These are phyloP conservation scores for Agrotis segetum DNA, from an alignment of 2,888 invertebrate genomes.

Conservation along the genomic window DNA sequence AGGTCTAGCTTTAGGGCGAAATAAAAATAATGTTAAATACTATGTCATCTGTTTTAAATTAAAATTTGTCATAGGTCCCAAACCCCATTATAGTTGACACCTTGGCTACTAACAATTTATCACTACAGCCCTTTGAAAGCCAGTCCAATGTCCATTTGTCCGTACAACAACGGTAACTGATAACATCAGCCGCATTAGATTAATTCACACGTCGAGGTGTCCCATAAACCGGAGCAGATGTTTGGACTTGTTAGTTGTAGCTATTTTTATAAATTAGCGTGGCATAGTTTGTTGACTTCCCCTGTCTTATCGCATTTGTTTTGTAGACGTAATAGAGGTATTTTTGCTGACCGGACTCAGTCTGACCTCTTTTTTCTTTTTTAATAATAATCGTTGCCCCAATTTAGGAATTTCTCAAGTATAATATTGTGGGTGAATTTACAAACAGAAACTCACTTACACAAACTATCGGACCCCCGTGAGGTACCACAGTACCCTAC, in stretches of 20 bases:
- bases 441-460: no score
- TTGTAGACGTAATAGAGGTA: no score
- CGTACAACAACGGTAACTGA: conserved; percentile 21
- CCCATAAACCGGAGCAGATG: conserved; percentile 43
- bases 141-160: conserved; percentile 54
- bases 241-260: conserved; percentile 12
- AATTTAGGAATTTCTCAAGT: no score
- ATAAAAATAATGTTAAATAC: no score
- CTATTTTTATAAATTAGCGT: conserved; percentile 42
- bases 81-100: conserved; percentile 44
- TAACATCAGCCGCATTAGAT: conserved; percentile 54
- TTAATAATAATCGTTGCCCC: no score
- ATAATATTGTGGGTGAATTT: no score
- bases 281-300: neutral
- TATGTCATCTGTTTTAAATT: conserved; percentile 12
- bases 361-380: no score
- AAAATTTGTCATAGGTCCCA: conserved; percentile 38
- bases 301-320: no score
- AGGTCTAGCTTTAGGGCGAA: no score
- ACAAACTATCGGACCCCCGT: no score
- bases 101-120: conserved; percentile 40
- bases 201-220: conserved; percentile 56
- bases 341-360: no score
- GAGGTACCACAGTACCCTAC: no score
- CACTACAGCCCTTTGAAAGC: conserved; percentile 35